Conservation (phyloP, 2,113 vertebrate genomes). For the Nothocercus nigrocapillus region DNA sequence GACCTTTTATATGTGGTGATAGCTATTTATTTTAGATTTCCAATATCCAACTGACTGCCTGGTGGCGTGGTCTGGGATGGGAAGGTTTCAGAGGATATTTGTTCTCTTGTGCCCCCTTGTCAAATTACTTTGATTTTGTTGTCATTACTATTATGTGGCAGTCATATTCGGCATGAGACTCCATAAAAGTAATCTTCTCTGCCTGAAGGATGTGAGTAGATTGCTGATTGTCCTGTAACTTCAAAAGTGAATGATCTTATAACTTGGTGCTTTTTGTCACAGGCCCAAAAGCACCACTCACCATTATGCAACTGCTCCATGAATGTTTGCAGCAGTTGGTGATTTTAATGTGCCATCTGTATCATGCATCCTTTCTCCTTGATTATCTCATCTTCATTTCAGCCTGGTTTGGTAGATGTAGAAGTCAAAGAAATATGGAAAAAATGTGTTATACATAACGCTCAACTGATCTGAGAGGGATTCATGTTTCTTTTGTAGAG, state of each 20-base stretch:
- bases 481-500: neutral
- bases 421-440: neutral
- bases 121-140: neutral
- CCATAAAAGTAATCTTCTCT: neutral
- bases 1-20: neutral
- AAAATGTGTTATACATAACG: neutral
- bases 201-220: neutral
- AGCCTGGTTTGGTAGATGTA: neutral
- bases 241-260: neutral
- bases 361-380: neutral
- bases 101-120: neutral
- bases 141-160: rapidly evolving
- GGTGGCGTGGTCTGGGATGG: neutral
- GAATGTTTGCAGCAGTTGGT: neutral
- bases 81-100: neutral
- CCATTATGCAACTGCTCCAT: neutral
- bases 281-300: neutral
- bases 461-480: neutral
- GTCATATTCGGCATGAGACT: neutral
- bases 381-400: neutral
- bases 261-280: neutral
- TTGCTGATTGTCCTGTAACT: neutral
- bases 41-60: neutral
- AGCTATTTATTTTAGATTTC: neutral
- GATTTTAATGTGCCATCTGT: neutral